A percentile compares a stretch with the other conserved stretches of the same genome.
phyloP scores from a whole-genome alignment of 2,113 vertebrate species.

The Tympanuchus pallidicinctus region DNA sequence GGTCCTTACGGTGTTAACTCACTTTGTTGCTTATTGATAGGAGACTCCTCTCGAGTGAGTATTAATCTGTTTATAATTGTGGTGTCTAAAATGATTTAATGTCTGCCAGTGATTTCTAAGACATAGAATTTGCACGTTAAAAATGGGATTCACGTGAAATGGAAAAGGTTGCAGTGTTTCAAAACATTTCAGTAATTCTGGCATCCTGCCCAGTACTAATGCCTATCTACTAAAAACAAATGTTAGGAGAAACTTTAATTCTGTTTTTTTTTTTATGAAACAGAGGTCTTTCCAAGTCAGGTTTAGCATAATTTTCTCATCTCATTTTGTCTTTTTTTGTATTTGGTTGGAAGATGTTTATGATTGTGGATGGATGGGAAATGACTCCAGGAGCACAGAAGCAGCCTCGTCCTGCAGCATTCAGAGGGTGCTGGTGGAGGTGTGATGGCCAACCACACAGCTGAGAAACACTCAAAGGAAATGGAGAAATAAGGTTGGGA shows the following conservation, averaged over 20 bases:
- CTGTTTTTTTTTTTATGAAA: not conserved
- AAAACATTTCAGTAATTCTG: not conserved
- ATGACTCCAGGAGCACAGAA: not conserved
- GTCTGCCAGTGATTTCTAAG: constrained; percentile 25
- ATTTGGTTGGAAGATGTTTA: not conserved
- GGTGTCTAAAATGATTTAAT: constrained; percentile 44
- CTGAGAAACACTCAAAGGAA: not conserved
- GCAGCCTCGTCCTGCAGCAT: not conserved
- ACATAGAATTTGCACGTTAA: constrained; percentile 16
- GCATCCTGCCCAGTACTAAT: not conserved
- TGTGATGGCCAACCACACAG: not conserved
- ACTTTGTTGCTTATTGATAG: not conserved
- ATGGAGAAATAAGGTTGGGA: not conserved
- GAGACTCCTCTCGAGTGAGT: not conserved
- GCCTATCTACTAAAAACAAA: constrained; percentile 50
- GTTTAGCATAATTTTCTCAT: not conserved
- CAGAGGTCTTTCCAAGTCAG: not conserved
- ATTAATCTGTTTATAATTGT: constrained; percentile 69
- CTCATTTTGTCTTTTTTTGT: not conserved
- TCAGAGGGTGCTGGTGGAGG: not conserved
- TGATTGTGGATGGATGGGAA: not conserved
- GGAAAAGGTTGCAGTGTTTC: constrained; percentile 6
- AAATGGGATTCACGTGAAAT: not conserved
- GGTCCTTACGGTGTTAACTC: not conserved
- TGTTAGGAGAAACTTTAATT: not conserved